Conservation (phyloP, 2,113 vertebrate species). For the Oryctolagus cuniculus region DNA sequence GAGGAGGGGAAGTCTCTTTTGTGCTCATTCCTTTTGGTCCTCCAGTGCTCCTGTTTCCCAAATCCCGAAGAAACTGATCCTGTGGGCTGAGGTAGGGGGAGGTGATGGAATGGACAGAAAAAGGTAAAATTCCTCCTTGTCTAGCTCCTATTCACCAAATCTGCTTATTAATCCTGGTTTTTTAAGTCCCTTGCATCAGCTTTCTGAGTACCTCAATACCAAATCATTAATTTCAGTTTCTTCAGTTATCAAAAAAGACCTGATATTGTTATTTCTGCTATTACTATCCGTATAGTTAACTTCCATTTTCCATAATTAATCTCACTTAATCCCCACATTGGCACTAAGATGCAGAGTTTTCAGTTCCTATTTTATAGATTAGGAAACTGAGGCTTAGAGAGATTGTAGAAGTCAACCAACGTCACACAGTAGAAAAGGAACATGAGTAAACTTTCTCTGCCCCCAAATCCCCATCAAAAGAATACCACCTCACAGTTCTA, state of each 20-base stretch:
- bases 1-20: not conserved
- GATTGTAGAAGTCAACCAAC: not conserved
- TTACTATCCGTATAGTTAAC: not conserved
- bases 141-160: not conserved
- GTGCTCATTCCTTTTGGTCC: not conserved
- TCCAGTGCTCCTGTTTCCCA: not conserved
- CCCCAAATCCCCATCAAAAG: not conserved
- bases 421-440: not conserved
- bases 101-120: not conserved
- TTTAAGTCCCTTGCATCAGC: not conserved
- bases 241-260: not conserved
- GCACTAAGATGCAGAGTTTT: not conserved
- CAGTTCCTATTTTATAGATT: not conserved
- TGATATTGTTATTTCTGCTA: not conserved
- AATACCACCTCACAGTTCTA: not conserved
- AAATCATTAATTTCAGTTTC: slow-evolving; percentile 5
- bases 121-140: not conserved
- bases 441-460: not conserved
- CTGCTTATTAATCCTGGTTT: not conserved
- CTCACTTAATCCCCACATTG: not conserved
- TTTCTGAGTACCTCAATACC: not conserved
- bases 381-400: not conserved
- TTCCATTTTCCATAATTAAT: not conserved
- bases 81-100: not conserved
- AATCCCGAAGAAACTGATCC: not conserved